Evolutionary conservation across 1,140 invertebrate species (phyloP), one percentile per base, ranked within the genome.

Genomic region (Rhopalosiphum maidis): DNA sequence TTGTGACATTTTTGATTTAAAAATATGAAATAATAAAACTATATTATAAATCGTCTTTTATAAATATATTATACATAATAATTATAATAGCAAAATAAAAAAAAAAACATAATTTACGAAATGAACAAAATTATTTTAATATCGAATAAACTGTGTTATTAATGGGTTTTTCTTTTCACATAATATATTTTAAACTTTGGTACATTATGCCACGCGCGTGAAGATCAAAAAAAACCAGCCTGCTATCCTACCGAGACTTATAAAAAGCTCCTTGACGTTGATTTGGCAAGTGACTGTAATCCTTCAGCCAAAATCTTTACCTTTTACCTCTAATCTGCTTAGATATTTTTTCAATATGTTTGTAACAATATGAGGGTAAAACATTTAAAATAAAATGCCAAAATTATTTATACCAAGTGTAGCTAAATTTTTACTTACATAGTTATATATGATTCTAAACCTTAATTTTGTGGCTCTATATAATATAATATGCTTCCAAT

Each of bases 201-300:
- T 30, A 87, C 25, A 41, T 89, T 48, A 41, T 15, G 25, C 37
- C 88, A 8, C 11, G 11, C 88, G 15, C 1, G 11, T 89, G n/a
- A n/a, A 9, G 23, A 89, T 60, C 1, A 90, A 90, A 60, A 55
- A 90, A 0, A 30, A 60, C 35, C 51, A 11, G 35, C 48, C 35
- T 48, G 48, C 48, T 54, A 15, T 55, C 48, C 35, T 25, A 55
- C 22, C 51, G n/a, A 90, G 6, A 60, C 30, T 41, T 60, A 90
- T 25, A 55, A 54, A 90, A 60, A 90, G 23, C 51, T 15, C n/a
- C 25, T 55, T 90, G 88, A 90, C 88, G 54, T 90, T 60, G 51
- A 41, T 90, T 60, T 90, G 51, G 88, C 88, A 90, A 60, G 35
- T 41, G 54, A 60, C 54, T 90, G 51, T 90, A 41, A 90, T 90